These are phyloP conservation scores for Selene dorsalis DNA, from an alignment of 2,797 vertebrate genomes.

Conservation along the genomic window DNA sequence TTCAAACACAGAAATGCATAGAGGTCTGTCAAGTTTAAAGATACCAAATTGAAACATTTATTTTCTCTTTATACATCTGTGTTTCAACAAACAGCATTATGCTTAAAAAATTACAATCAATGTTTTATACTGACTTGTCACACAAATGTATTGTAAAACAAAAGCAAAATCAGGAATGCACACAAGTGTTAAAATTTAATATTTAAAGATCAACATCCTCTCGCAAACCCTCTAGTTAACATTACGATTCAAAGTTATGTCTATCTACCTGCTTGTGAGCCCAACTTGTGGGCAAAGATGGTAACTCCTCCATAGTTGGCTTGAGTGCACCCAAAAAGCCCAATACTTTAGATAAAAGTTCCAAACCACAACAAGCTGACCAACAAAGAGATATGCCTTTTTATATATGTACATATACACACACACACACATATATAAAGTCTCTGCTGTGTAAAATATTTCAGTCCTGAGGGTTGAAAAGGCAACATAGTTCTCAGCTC, in stretches of 20 bases:
- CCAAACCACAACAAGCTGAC: constrained; percentile 92
- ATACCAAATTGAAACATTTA: constrained; percentile 82
- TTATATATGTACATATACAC: constrained; percentile 83
- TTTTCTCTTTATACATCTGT: constrained; percentile 76
- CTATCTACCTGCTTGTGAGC: constrained; percentile 79
- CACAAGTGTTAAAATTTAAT: constrained; percentile 81
- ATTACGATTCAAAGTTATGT: constrained; percentile 87
- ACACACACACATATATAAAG: constrained; percentile 81
- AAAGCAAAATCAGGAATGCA: constrained; percentile 82
- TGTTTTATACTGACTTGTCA: constrained; percentile 75
- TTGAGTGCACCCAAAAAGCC: constrained; percentile 86
- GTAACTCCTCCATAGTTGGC: constrained; percentile 87
- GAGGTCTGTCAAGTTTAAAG: constrained; percentile 53
- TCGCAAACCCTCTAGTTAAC: constrained; percentile 75
- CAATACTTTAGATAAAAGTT: constrained; percentile 91
- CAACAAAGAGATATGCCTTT: constrained; percentile 92
- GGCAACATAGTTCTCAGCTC: constrained; percentile 94
- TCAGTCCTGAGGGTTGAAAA: constrained; percentile 89
- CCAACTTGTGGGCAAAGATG: constrained; percentile 81
- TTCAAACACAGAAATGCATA: constrained; percentile 16
- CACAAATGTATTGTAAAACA: constrained; percentile 88
- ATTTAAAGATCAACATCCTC: constrained; percentile 72
- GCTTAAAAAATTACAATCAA: constrained; percentile 82
- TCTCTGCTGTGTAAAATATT: constrained; percentile 93
- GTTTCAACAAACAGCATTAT: constrained; percentile 77